Percentiles rank a stretch among this genome's conserved stretches.
Evolutionary conservation across 2,797 vertebrate genomes (phyloP).

Genomic region (Acanthornis magna): DNA sequence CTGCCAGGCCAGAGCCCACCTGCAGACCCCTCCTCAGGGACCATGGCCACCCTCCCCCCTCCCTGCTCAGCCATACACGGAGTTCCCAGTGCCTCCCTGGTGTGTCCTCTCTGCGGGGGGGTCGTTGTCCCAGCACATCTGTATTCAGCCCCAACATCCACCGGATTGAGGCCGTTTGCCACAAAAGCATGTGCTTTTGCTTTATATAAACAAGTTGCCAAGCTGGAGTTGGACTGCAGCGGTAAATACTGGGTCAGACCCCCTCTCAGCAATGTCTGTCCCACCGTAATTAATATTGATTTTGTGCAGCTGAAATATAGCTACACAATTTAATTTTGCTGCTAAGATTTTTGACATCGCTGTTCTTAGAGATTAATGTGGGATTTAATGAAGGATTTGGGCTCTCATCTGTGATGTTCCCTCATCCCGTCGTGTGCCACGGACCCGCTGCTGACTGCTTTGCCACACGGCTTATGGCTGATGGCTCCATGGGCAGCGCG

Average conservation of each 20-base stretch:
- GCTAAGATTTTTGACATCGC: slow-evolving; percentile 67
- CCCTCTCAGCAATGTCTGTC: not conserved
- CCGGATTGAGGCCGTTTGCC: not conserved
- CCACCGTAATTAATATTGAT: slow-evolving; percentile 61
- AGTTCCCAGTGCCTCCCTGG: not conserved
- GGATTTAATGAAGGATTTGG: slow-evolving; percentile 66
- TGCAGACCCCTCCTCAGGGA: not conserved
- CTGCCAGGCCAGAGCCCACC: not conserved
- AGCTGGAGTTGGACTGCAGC: not conserved
- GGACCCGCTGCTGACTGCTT: not conserved
- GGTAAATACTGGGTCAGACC: slow-evolving; percentile 27
- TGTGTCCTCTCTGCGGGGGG: fast-evolving
- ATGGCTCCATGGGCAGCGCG: fast-evolving
- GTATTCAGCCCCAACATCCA: fast-evolving
- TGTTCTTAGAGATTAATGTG: slow-evolving; percentile 59
- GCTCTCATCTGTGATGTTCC: slow-evolving; percentile 39
- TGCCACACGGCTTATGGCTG: fast-evolving
- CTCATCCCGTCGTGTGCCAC: not conserved
- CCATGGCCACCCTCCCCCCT: not conserved
- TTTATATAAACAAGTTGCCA: not conserved
- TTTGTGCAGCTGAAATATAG: slow-evolving; percentile 62
- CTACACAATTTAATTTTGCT: slow-evolving; percentile 63
- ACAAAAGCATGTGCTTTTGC: not conserved
- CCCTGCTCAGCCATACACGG: not conserved
- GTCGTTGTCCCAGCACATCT: not conserved